Evolutionary conservation across 2,113 vertebrate genomes (phyloP).

Genomic region (Muntiacus muntjak): DNA sequence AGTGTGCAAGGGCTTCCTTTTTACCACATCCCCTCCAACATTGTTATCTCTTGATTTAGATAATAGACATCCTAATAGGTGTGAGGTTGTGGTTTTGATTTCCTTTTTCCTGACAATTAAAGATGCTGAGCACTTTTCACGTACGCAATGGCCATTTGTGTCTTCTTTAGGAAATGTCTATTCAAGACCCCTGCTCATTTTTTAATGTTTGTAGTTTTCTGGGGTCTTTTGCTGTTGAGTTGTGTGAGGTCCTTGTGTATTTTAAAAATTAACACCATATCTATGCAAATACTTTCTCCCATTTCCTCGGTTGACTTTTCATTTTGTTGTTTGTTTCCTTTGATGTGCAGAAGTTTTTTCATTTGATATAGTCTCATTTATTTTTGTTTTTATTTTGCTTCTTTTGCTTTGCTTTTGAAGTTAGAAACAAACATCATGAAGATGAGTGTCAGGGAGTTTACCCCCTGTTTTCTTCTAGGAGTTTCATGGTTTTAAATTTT

Average conservation of each 20-base stretch:
- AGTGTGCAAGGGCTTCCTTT: background rate
- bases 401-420: background rate
- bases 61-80: background rate
- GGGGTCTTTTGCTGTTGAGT: background rate
- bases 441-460: background rate
- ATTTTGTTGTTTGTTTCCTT: background rate
- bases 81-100: background rate
- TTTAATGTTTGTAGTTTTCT: background rate
- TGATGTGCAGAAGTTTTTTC: background rate
- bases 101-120: background rate
- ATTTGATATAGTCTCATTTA: background rate
- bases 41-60: background rate
- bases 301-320: background rate
- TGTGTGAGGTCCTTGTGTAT: background rate
- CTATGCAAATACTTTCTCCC: background rate
- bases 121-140: too few species aligned
- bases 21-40: background rate
- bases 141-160: background rate
- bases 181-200: background rate
- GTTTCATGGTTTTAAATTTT: background rate
- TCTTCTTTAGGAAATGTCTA: background rate
- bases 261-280: background rate
- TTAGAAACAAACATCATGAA: background rate
- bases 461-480: background rate
- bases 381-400: background rate